phyloP scores from a whole-genome alignment of 2,888 invertebrate species.

The Drosophila recens region DNA sequence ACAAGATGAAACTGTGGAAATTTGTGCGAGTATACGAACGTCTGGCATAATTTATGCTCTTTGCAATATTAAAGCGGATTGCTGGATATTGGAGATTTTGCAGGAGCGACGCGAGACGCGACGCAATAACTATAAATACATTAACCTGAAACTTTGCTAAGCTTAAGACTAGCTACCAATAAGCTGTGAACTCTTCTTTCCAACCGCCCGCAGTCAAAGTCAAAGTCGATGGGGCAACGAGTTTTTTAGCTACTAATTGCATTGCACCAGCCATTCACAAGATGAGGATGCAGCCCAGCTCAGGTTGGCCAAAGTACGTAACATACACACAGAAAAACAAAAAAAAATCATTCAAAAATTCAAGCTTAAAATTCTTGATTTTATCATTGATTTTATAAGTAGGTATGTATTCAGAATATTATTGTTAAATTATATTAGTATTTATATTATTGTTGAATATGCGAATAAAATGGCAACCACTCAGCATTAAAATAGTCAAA shows the following conservation, averaged over 20 bases:
- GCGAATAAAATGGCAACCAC: too few relatives aligned
- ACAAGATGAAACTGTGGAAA: conserved; percentile 18
- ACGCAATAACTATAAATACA: conserved; percentile 20
- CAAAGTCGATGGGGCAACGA: conserved; percentile 21
- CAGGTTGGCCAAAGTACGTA: neutral
- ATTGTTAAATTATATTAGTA: too few relatives aligned
- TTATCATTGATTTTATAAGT: too few relatives aligned
- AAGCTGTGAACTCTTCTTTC: conserved; percentile 17
- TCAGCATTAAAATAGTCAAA: too few relatives aligned
- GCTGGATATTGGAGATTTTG: conserved; percentile 15
- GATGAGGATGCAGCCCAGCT: conserved; percentile 5
- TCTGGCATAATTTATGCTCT: conserved; percentile 63
- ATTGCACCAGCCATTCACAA: conserved; percentile 26
- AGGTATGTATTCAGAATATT: too few relatives aligned
- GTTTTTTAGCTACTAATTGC: conserved; percentile 46
- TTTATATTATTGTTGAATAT: too few relatives aligned
- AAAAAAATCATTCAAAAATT: too few relatives aligned
- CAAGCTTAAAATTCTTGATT: too few relatives aligned
- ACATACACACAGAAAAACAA: neutral
- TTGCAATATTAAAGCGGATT: conserved; percentile 53
- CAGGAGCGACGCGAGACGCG: neutral
- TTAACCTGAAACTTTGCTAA: conserved; percentile 23
- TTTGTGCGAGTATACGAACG: conserved; percentile 18
- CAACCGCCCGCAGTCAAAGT: conserved; percentile 15
- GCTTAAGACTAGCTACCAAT: conserved; percentile 24